phyloP scores from a whole-genome alignment of 2,888 invertebrate species.

The Tortrix viridana region DNA sequence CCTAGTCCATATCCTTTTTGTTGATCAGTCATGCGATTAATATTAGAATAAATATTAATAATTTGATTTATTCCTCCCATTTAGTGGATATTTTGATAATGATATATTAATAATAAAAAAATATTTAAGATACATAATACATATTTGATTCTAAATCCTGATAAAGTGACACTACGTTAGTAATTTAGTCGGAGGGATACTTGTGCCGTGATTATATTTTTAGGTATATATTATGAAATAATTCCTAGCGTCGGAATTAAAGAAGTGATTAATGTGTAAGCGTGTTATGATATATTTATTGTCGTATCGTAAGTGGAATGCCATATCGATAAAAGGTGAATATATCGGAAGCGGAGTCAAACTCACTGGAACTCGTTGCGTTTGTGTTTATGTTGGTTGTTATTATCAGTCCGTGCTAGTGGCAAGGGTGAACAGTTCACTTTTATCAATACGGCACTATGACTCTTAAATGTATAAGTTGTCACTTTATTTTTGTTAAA shows the following conservation, averaged over 20 bases:
- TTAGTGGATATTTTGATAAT: conserved; percentile 85
- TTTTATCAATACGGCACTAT: conserved; percentile 84
- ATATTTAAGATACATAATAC: conserved; percentile 85
- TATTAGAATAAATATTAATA: conserved; percentile 83
- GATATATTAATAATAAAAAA: conserved; percentile 85
- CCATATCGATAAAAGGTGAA: conserved; percentile 85
- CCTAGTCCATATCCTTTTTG: conserved; percentile 85
- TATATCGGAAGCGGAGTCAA: conserved; percentile 80
- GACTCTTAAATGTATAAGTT: conserved; percentile 80
- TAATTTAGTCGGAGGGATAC: conserved; percentile 85
- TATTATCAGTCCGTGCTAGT: conserved; percentile 62
- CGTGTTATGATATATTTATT: conserved; percentile 82
- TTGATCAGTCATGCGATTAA: conserved; percentile 85
- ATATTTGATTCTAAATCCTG: conserved; percentile 85
- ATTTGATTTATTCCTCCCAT: conserved; percentile 85
- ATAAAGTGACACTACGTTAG: conserved; percentile 84
- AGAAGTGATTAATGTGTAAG: conserved; percentile 85
- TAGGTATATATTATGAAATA: conserved; percentile 84
- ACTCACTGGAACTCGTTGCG: conserved; percentile 77
- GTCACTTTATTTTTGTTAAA: conserved; percentile 79
- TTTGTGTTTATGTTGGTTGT: conserved; percentile 75
- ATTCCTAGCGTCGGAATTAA: conserved; percentile 85
- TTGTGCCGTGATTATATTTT: conserved; percentile 85
- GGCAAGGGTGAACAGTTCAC: conserved; percentile 70
- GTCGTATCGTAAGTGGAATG: conserved; percentile 83